Conservation (phyloP, 2,113 vertebrate species). For the Myxocyprinus asiaticus region DNA sequence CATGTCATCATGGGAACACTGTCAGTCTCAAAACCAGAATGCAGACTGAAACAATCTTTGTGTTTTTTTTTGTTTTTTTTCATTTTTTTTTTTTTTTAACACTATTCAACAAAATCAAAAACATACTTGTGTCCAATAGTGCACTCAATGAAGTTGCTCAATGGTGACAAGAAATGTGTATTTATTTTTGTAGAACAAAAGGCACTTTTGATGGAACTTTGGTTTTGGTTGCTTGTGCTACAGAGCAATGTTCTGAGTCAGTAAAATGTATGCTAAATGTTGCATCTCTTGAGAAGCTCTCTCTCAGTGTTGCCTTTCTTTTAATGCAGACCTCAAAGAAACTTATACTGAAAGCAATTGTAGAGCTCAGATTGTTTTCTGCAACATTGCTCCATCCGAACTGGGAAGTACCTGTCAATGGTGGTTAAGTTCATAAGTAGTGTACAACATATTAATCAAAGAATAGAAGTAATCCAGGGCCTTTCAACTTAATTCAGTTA, state of each 20-base stretch:
- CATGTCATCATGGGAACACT: not conserved
- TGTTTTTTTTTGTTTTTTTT: not conserved
- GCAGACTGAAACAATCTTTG: too few species aligned
- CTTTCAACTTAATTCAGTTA: not conserved
- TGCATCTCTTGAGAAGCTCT: not conserved
- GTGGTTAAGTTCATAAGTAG: too few species aligned
- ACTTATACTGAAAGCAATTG: not conserved
- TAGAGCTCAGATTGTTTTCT: not conserved
- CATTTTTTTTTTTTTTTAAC: not conserved
- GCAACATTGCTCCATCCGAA: not conserved
- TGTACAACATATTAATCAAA: not conserved
- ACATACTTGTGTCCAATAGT: not conserved
- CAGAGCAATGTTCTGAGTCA: not conserved
- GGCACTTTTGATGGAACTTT: not conserved
- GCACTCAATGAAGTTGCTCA: not conserved
- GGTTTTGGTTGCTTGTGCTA: not conserved
- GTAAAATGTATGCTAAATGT: not conserved
- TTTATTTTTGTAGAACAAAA: constrained; percentile 22
- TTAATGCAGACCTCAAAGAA: not conserved
- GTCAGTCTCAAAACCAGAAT: not conserved
- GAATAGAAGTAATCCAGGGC: not conserved
- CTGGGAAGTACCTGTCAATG: too few species aligned
- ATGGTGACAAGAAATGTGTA: not conserved
- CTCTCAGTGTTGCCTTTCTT: not conserved
- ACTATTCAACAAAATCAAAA: not conserved